Evolutionary conservation across 2,888 invertebrate species (phyloP), one percentile per base, ranked within the genome.

Genomic region (Palloptera scutellata): DNA sequence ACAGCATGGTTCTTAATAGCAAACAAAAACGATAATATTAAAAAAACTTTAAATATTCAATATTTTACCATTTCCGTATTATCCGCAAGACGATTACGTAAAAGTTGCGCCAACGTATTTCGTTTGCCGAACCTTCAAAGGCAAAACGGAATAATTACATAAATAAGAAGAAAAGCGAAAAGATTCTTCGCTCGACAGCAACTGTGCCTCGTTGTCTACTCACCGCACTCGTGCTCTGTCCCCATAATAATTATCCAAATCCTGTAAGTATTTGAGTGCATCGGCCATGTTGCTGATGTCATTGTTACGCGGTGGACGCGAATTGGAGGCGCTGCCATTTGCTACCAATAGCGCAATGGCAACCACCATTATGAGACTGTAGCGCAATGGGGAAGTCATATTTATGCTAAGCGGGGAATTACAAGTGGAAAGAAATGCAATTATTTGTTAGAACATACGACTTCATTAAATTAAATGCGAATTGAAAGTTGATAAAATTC

Each of bases 161-260:
- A 19, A 40, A 8, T 20, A 54, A n/a, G n/a, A n/a, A n/a, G n/a
- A n/a, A n/a, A n/a, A n/a, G n/a, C n/a, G n/a, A 30, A 30, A 30
- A 12, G 2, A 20, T 43, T 53, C 15, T 11, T 9, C 13, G n/a
- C n/a, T n/a, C n/a, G n/a, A n/a, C n/a, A n/a, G 11, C 48, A 48
- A 15, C 6, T 41, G 42, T 1, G 13, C 10, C 13, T n/a, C 13
- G 0, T 11, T 17, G 10, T 54, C 51, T 20, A 30, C 65, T 64
- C 85, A 90, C 90, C 90, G 88, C 64, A 90, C 91, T 83, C 91
- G 87, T 74, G 90, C 88, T 74, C 89, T 88, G 74, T 90, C 90
- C 2, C 90, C 89, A 77, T 91, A 91, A 77, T 88, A 88, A 73
- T 88, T 88, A 76, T 91, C 91, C 70, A 91, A 84, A 72, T 90